Evolutionary conservation across 2,888 invertebrate genomes (phyloP).

Genomic region (Microctonus brassicae): DNA sequence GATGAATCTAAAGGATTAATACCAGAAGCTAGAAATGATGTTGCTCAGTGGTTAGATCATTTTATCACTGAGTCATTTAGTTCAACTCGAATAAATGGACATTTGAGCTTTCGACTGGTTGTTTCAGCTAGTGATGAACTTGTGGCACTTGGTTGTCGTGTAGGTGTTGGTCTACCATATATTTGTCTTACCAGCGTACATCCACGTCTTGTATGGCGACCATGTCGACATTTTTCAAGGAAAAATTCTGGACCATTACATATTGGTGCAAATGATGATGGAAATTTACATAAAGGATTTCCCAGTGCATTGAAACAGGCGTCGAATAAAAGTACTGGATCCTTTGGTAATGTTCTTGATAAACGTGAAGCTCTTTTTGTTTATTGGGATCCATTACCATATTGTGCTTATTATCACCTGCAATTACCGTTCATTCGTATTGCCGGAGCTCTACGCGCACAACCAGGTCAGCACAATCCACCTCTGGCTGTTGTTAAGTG

Average conservation of each 20-base stretch:
- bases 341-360: slow-evolving; percentile 77
- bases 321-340: slow-evolving; percentile 65
- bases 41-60: slow-evolving; percentile 80
- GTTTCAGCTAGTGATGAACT: slow-evolving; percentile 73
- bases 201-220: slow-evolving; percentile 76
- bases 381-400: slow-evolving; percentile 89
- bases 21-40: slow-evolving; percentile 78
- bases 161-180: slow-evolving; percentile 86
- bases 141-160: slow-evolving; percentile 78
- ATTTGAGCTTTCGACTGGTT: slow-evolving; percentile 83
- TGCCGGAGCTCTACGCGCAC: slow-evolving; percentile 57
- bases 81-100: slow-evolving; percentile 80
- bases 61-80: slow-evolving; percentile 79
- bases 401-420: slow-evolving; percentile 88
- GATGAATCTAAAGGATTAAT: slow-evolving; percentile 79
- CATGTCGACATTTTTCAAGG: slow-evolving; percentile 75
- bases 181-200: slow-evolving; percentile 82
- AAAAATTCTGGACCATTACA: slow-evolving; percentile 72
- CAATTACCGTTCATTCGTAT: slow-evolving; percentile 76
- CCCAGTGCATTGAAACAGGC: slow-evolving; percentile 70
- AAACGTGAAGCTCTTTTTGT: slow-evolving; percentile 85
- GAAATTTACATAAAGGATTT: slow-evolving; percentile 74
- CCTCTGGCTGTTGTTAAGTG: slow-evolving; percentile 63
- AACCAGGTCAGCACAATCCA: slow-evolving; percentile 61
- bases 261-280: slow-evolving; percentile 41